phyloP scores from a whole-genome alignment of 2,888 invertebrate species.

The Mesorhabditis belari region DNA sequence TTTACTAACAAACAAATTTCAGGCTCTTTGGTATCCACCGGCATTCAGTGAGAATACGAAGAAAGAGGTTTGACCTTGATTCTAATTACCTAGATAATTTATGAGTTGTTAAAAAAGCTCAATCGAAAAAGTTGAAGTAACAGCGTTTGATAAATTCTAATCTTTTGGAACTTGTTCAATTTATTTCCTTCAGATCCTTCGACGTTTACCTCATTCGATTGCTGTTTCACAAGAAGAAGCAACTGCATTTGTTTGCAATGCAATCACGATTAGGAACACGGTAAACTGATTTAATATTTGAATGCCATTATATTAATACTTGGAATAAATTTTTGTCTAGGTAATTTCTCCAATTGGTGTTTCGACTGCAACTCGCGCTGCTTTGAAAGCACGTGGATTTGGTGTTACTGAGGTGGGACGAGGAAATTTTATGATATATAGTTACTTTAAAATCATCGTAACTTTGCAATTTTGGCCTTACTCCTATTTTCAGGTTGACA shows the following conservation, averaged over 20 bases:
- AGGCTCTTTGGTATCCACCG: conserved; percentile 47
- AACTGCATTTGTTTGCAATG: conserved; percentile 49
- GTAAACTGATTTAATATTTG: not conserved
- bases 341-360: conserved; percentile 52
- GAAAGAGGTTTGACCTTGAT: conserved; percentile 37
- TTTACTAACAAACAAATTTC: too few relatives aligned
- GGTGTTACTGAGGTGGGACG: conserved; percentile 30
- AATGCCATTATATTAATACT: not conserved
- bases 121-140: not conserved
- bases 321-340: conserved; percentile 30
- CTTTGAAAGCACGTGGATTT: conserved; percentile 38
- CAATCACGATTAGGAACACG: conserved; percentile 40
- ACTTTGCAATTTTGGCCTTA: not conserved
- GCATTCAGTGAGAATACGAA: conserved; percentile 44
- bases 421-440: not conserved
- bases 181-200: conserved; percentile 29
- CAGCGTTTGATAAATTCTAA: not conserved
- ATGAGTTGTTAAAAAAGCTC: too few relatives aligned
- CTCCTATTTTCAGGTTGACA: conserved; percentile 33
- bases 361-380: conserved; percentile 18
- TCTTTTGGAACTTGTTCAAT: not conserved
- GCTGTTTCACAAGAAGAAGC: conserved; percentile 47
- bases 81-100: too few relatives aligned
- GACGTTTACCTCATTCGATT: conserved; percentile 47
- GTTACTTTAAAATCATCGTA: not conserved